A percentile compares a stretch with the other conserved stretches of the same genome.
phyloP scores from a whole-genome alignment of 1,140 invertebrate genomes.

The Drosophila tristis region DNA sequence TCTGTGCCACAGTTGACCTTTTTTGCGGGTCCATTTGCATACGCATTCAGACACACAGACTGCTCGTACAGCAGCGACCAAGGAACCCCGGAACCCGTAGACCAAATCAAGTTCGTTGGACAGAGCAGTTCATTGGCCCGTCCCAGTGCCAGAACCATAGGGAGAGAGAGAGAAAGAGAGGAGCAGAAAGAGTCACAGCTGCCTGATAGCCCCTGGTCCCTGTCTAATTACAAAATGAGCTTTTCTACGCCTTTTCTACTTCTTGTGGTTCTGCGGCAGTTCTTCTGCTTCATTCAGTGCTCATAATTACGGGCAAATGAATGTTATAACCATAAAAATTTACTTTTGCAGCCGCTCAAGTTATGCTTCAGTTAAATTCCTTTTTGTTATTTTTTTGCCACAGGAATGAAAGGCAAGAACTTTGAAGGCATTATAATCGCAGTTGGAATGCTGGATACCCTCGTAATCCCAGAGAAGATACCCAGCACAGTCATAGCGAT shows the following conservation, averaged over 20 bases:
- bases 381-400: constrained; percentile 36
- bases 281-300: constrained; percentile 34
- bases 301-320: constrained; percentile 81
- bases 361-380: constrained; percentile 80
- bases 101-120: constrained; percentile 79
- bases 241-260: constrained; percentile 49
- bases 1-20: constrained; percentile 63
- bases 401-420: constrained; percentile 23
- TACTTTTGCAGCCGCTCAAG: constrained; percentile 66
- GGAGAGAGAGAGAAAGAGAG: constrained; percentile 9
- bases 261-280: constrained; percentile 7
- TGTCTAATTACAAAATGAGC: constrained; percentile 79
- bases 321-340: constrained; percentile 81
- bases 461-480: neutral
- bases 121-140: constrained; percentile 71
- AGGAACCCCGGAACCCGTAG: constrained; percentile 36
- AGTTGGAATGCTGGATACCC: constrained; percentile 27
- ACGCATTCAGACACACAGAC: constrained; percentile 30
- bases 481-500: neutral
- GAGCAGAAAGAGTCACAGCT: too few species aligned
- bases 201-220: constrained; percentile 57
- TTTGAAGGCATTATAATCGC: neutral
- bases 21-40: constrained; percentile 74
- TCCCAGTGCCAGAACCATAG: constrained; percentile 23
- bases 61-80: constrained; percentile 1